These are phyloP conservation scores for Apogon talboti DNA, from an alignment of 2,797 vertebrate genomes.

Conservation along the genomic window DNA sequence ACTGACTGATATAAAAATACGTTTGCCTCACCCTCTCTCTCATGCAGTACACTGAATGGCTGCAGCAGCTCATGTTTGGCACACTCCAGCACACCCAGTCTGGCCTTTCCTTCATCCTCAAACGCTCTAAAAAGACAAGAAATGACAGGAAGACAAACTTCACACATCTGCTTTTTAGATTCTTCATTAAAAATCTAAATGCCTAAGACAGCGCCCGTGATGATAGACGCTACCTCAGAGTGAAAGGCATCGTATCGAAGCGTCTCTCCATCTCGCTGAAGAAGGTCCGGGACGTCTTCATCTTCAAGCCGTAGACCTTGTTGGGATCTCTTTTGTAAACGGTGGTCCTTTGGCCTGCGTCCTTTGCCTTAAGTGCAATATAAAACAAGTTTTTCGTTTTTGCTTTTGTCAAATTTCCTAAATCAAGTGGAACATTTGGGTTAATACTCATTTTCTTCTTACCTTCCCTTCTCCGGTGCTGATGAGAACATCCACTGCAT, in stretches of 20 bases:
- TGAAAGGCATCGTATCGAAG: conserved; percentile 97
- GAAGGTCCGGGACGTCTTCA: conserved; percentile 97
- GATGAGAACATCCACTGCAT: conserved; percentile 95
- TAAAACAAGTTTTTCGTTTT: background rate
- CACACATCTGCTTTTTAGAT: background rate
- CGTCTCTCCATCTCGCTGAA: conserved; percentile 97
- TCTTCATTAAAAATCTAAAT: background rate
- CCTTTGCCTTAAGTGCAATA: conserved; percentile 86
- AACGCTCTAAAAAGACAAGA: conserved; percentile 86
- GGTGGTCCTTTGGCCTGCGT: conserved; percentile 95
- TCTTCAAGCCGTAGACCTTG: conserved; percentile 97
- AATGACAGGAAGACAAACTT: background rate
- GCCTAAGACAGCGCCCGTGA: background rate
- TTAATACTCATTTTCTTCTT: conserved; percentile 21
- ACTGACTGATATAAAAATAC: background rate
- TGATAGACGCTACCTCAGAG: conserved; percentile 86
- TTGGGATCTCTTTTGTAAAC: conserved; percentile 97
- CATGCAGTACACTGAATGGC: conserved; percentile 95
- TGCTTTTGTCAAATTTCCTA: background rate
- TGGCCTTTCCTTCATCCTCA: conserved; percentile 96
- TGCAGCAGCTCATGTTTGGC: conserved; percentile 97
- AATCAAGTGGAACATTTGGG: fast-evolving
- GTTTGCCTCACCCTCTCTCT: conserved; percentile 91
- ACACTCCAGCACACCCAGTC: conserved; percentile 96
- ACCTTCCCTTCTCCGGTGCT: conserved; percentile 99